A percentile compares a stretch with the other conserved stretches of the same genome.
These are phyloP conservation scores for Loripinus fragilis DNA, from an alignment of 2,888 invertebrate species.

Conservation along the genomic window DNA sequence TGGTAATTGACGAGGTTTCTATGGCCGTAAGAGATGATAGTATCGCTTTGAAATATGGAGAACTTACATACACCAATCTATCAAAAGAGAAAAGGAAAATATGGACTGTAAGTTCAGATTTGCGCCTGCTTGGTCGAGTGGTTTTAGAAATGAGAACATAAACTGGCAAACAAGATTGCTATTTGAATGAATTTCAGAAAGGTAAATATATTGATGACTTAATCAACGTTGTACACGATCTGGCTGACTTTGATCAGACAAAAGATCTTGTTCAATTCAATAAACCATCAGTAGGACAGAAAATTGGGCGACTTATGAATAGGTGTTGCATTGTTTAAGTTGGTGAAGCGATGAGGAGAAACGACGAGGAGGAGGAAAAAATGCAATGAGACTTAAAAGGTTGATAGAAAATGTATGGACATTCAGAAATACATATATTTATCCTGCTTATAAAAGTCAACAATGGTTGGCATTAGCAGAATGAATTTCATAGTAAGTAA, in stretches of 20 bases:
- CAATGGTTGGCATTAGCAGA: no score
- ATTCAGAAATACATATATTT: no score
- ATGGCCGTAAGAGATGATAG: background rate
- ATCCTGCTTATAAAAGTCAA: no score
- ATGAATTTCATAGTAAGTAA: no score
- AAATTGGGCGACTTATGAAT: background rate
- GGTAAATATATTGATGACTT: background rate
- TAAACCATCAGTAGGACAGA: background rate
- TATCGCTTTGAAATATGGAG: background rate
- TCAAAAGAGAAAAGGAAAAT: background rate
- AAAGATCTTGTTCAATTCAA: background rate
- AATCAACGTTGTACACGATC: background rate
- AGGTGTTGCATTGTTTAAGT: background rate
- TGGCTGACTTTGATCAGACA: background rate
- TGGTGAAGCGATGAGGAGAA: background rate
- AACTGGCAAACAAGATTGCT: background rate
- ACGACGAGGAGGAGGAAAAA: background rate
- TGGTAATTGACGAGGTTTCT: background rate
- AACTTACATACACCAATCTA: background rate
- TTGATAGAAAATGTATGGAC: background rate
- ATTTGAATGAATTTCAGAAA: background rate
- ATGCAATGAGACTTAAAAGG: background rate
- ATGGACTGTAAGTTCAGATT: background rate
- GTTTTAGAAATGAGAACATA: background rate
- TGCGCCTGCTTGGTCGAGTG: background rate